phyloP scores from a whole-genome alignment of 2,113 vertebrate genomes.

The Coryphaenoides rupestris region DNA sequence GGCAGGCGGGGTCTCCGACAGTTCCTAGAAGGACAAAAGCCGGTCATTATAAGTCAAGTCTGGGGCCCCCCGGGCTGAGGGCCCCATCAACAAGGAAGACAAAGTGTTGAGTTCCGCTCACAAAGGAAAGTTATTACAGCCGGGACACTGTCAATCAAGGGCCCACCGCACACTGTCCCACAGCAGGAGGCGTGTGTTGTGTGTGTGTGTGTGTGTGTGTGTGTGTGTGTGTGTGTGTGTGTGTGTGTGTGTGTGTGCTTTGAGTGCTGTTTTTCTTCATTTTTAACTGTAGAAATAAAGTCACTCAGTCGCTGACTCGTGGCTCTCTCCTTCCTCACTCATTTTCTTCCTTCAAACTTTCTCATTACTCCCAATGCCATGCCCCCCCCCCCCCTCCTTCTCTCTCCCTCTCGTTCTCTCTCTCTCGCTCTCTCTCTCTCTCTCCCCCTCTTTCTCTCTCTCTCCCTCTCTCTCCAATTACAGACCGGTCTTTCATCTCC shows the following conservation, averaged over 20 bases:
- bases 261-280: not conserved
- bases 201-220: not conserved
- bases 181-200: not conserved
- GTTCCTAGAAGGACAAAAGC: conserved; percentile 67
- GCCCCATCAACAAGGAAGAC: conserved; percentile 55
- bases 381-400: conserved; percentile 46
- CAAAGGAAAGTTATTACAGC: conserved; percentile 70
- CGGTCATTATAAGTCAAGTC: conserved; percentile 65
- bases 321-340: not conserved
- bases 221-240: not conserved
- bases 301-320: no score
- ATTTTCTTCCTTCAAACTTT: not conserved
- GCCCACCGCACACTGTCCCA: not conserved
- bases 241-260: not conserved
- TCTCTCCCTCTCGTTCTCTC: conserved; percentile 46
- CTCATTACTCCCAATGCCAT: no score
- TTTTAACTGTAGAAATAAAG: no score
- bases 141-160: conserved; percentile 68
- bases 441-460: conserved; percentile 67
- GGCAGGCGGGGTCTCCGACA: conserved; percentile 62
- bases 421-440: conserved; percentile 46
- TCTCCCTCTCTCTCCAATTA: conserved; percentile 68
- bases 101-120: conserved; percentile 56
- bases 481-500: conserved; percentile 74
- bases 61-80: conserved; percentile 37